Percentiles rank a stretch among this genome's conserved stretches.
Evolutionary conservation across 2,113 vertebrate genomes (phyloP).

Genomic region (Mesembrinibis cayennensis): DNA sequence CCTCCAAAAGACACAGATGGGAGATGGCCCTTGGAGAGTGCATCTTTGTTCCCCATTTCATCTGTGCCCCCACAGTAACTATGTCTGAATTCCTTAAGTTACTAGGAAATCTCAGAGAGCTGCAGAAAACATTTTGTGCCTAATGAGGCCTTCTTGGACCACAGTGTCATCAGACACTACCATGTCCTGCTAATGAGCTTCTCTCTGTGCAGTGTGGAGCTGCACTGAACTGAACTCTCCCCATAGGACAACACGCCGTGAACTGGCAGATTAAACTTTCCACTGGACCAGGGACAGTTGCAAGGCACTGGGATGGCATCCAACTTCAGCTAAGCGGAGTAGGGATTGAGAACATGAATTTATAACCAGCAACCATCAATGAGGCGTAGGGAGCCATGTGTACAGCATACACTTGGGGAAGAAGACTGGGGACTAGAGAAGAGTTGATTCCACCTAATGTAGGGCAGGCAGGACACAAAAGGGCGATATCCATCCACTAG

Average conservation of each 20-base stretch:
- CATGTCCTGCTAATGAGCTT: slow-evolving; percentile 62
- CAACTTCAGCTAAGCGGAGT: slow-evolving; percentile 42
- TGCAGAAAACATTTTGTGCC: slow-evolving; percentile 55
- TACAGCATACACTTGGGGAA: slow-evolving; percentile 13
- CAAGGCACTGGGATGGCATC: slow-evolving; percentile 59
- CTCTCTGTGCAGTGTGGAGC: slow-evolving; percentile 43
- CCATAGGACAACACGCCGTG: neutral
- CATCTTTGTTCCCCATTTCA: neutral
- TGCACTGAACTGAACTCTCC: slow-evolving; percentile 44
- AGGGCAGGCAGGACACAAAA: slow-evolving; percentile 25
- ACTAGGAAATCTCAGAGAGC: slow-evolving; percentile 42
- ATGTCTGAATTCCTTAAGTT: slow-evolving; percentile 49
- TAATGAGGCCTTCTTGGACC: slow-evolving; percentile 68
- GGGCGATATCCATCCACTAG: neutral
- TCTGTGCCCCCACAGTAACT: neutral
- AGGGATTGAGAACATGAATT: slow-evolving; percentile 54
- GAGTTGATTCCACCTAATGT: slow-evolving; percentile 11
- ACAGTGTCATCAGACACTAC: slow-evolving; percentile 55
- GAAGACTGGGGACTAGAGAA: neutral
- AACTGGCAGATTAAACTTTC: slow-evolving; percentile 66
- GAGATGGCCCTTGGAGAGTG: neutral
- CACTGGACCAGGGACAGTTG: slow-evolving; percentile 65
- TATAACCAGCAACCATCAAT: slow-evolving; percentile 56
- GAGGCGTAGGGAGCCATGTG: slow-evolving; percentile 53
- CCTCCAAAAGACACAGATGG: neutral